These are phyloP conservation scores for Halichoeres trimaculatus DNA, from an alignment of 2,113 vertebrate species.

Conservation along the genomic window DNA sequence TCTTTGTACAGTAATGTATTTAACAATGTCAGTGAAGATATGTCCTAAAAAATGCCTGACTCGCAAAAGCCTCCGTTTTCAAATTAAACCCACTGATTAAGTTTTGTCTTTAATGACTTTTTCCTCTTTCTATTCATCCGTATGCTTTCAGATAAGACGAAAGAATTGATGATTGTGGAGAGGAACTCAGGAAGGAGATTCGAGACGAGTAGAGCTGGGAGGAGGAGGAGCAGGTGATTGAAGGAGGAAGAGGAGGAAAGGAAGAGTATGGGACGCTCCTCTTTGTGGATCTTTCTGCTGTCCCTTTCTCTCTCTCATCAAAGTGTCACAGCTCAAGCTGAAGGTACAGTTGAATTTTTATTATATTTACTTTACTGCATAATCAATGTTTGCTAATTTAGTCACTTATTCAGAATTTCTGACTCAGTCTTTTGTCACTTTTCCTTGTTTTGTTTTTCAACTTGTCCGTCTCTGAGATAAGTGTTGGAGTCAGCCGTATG, in stretches of 20 bases:
- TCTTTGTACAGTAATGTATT: neutral
- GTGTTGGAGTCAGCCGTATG: neutral
- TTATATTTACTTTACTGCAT: too few relatives aligned
- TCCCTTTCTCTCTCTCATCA: conserved; percentile 70
- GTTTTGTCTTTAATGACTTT: conserved; percentile 59
- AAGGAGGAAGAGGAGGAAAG: conserved; percentile 60
- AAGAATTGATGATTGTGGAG: conserved; percentile 68
- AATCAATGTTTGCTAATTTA: neutral
- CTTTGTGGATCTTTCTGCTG: conserved; percentile 76
- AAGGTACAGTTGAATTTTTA: conserved; percentile 68
- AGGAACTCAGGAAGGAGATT: conserved; percentile 56
- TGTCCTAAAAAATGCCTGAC: neutral
- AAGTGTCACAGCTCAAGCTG: conserved; percentile 73
- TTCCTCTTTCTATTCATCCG: conserved; percentile 38
- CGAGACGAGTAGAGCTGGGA: conserved; percentile 39
- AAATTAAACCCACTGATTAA: conserved; percentile 45
- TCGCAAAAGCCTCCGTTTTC: neutral
- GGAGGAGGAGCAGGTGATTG: conserved; percentile 55
- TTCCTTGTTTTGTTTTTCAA: neutral
- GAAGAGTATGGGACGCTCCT: conserved; percentile 74
- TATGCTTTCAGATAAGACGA: conserved; percentile 71
- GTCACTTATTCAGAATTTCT: neutral
- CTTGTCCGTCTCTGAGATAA: neutral
- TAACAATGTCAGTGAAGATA: neutral
- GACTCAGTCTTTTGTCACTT: neutral